A percentile compares a stretch with the other conserved stretches of the same genome.
Evolutionary conservation across 2,888 invertebrate genomes (phyloP).

Genomic region (Polylopha cassiicola): DNA sequence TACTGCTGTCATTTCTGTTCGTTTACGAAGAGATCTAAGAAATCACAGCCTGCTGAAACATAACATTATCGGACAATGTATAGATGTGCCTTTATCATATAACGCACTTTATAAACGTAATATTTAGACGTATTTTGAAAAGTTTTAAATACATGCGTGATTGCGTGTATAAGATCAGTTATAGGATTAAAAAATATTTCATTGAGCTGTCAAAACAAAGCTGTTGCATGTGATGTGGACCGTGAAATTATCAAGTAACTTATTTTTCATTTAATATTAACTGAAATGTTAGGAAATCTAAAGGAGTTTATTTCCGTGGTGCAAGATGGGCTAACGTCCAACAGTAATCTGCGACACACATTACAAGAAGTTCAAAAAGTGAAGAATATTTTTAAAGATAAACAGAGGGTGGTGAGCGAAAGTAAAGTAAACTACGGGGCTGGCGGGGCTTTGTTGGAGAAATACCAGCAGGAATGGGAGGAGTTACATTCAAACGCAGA

Average conservation of each 20-base stretch:
- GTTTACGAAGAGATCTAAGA: too few species aligned
- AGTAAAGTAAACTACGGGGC: constrained; percentile 75
- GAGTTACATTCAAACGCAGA: constrained; percentile 83
- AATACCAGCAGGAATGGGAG: constrained; percentile 85
- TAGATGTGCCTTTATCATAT: neutral
- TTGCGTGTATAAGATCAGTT: neutral
- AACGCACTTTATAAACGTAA: neutral
- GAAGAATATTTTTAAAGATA: constrained; percentile 63
- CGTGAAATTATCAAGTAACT: constrained; percentile 10
- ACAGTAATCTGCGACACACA: constrained; percentile 60
- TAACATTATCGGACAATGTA: too few species aligned
- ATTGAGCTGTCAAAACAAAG: constrained; percentile 14
- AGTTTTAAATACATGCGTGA: neutral
- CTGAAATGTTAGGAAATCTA: constrained; percentile 63
- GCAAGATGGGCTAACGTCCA: constrained; percentile 64
- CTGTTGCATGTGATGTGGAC: constrained; percentile 16
- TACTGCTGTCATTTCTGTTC: too few species aligned
- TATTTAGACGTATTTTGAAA: neutral
- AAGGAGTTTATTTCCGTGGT: constrained; percentile 70
- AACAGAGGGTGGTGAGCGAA: constrained; percentile 49
- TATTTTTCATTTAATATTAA: constrained; percentile 8
- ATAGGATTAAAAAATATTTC: neutral
- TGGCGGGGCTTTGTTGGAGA: constrained; percentile 81
- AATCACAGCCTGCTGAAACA: too few species aligned
- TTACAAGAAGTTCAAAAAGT: constrained; percentile 68